These are phyloP conservation scores for Pelagia noctiluca DNA, from an alignment of 30 jellyfish, hydroid and myxozoan species.

Conservation along the genomic window DNA sequence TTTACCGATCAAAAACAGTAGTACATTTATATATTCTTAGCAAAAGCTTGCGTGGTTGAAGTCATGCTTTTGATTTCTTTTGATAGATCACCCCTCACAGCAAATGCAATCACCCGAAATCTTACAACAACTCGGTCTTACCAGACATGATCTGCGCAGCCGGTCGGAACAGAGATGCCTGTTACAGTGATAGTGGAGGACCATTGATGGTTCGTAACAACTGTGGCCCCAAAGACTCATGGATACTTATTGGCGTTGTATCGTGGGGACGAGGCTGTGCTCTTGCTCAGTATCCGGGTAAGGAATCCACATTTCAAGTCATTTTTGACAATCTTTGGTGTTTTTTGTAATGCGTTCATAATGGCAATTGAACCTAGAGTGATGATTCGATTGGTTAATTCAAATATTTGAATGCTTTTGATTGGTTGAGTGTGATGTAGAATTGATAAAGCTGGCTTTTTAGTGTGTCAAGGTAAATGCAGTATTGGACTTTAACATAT, in stretches of 20 bases:
- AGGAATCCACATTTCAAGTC: neutral
- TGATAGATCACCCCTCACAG: constrained; percentile 50
- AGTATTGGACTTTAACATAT: too few relatives aligned
- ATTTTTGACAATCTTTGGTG: neutral
- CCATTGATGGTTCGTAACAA: constrained; percentile 85
- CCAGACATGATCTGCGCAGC: constrained; percentile 97
- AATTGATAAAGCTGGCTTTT: too few relatives aligned
- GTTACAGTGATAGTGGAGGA: constrained; percentile 97
- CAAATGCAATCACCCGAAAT: constrained; percentile 84
- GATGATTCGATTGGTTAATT: too few relatives aligned
- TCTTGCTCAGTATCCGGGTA: constrained; percentile 89
- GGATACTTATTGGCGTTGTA: constrained; percentile 94
- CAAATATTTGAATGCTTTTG: too few relatives aligned
- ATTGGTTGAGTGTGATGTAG: too few relatives aligned
- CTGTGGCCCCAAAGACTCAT: constrained; percentile 65
- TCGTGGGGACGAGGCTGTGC: constrained; percentile 99
- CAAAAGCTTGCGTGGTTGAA: too few relatives aligned
- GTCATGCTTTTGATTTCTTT: neutral
- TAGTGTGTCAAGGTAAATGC: too few relatives aligned
- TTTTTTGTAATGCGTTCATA: neutral
- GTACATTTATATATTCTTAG: too few relatives aligned
- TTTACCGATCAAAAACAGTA: too few relatives aligned
- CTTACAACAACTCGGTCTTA: constrained; percentile 91
- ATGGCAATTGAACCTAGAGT: neutral
- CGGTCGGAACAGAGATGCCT: constrained; percentile 85